Base-by-base conservation (phyloP, 2,113 vertebrate species). In the Leiothrix lutea region DNA sequence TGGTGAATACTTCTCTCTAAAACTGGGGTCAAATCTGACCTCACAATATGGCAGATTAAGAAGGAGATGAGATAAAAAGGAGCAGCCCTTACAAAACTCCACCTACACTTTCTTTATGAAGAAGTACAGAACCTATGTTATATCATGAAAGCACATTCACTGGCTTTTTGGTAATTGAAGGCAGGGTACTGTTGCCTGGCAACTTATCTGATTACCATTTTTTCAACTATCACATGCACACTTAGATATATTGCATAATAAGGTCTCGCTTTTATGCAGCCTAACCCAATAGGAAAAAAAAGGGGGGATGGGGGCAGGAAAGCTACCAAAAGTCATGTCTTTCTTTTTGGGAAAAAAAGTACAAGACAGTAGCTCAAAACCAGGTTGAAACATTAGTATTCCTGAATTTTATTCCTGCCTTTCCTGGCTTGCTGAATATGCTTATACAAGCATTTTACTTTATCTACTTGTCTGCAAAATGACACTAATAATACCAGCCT, bases 151-250 rank as follows among this genome's bases (percentile, higher is more conserved):
- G 88, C 82, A 94, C 78, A 95, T 47, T 96, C 86, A 44, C 53
- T 94, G 88, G 88, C 88, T 94, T 92, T 95, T 92, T 95, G 90
- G 95, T 89, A 96, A 97, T 50, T 89, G 84, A 95, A 96, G 86
- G 85, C 93, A 97, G 83, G 86, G 53, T 90, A 77, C 88, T 58
- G 95, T 97, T 95, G 96, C 96, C 79, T 95, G 94, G 96, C 95
- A 97, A 97, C 81, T 97, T 91, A 95, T 95, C 90, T 96, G 97
- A 97, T 96, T 97, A 97, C 91, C 95, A 96, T 97, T 96, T 96
- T 94, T 94, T 86, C 96, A 96, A 92, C 69, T 69, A 92, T 95
- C 96, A 96, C 95, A 96, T 83, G 94, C 64, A 96, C 44, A 79
- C 48, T 95, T 92, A 56, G 92, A 92, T 92, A 93, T 67, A 61